Percentiles rank a stretch among this genome's conserved stretches.
Conservation (phyloP, 2,888 invertebrate genomes). For the Fragum fragum region DNA sequence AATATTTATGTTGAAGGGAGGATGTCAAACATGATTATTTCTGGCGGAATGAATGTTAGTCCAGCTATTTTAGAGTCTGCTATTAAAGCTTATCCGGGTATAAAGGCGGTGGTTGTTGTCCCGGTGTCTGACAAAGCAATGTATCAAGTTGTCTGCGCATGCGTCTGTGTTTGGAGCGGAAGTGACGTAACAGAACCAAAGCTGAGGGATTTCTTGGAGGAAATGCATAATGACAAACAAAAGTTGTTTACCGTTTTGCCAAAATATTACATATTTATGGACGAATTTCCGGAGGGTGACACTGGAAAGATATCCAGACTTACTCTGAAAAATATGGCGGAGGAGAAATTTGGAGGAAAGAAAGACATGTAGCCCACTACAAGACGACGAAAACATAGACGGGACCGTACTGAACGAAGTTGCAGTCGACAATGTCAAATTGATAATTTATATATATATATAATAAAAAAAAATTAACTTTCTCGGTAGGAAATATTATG, state of each 20-base stretch:
- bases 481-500: no score
- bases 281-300: slow-evolving; percentile 47
- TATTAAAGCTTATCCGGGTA: slow-evolving; percentile 23
- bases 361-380: no score
- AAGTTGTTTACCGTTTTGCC: slow-evolving; percentile 58
- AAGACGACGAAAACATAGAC: no score
- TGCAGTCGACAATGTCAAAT: no score
- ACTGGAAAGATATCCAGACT: slow-evolving; percentile 51
- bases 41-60: slow-evolving; percentile 45
- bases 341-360: background rate
- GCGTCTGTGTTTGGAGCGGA: slow-evolving; percentile 50
- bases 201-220: slow-evolving; percentile 39
- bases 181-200: slow-evolving; percentile 50
- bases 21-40: slow-evolving; percentile 45
- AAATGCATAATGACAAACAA: slow-evolving; percentile 43
- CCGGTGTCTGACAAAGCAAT: slow-evolving; percentile 58
- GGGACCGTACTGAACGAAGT: no score
- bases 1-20: slow-evolving; percentile 47
- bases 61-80: slow-evolving; percentile 44
- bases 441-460: no score
- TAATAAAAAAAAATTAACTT: no score
- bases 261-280: slow-evolving; percentile 55
- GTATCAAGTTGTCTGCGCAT: slow-evolving; percentile 67
- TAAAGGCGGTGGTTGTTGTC: slow-evolving; percentile 44
- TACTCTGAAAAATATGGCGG: background rate